Evolutionary conservation across 1,140 invertebrate genomes (phyloP).

Genomic region (Lasaia peninsularis): DNA sequence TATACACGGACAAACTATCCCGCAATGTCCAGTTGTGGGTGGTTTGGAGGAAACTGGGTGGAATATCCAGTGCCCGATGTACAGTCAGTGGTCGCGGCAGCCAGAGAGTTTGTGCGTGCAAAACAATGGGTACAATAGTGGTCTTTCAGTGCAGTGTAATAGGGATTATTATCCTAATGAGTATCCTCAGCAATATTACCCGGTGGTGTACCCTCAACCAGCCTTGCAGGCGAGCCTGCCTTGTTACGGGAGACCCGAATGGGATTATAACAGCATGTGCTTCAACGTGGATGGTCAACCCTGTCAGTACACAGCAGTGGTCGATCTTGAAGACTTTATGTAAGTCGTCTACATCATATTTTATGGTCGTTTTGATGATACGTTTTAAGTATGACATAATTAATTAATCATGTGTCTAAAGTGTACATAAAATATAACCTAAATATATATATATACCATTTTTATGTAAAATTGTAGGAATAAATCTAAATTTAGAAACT

Average conservation of each 20-base stretch:
- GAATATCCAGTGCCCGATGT: conserved; percentile 48
- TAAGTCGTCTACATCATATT: conserved; percentile 60
- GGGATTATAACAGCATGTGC: conserved; percentile 80
- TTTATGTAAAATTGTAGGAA: no score
- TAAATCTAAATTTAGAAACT: no score
- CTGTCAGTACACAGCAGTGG: conserved; percentile 80
- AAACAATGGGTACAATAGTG: conserved; percentile 29
- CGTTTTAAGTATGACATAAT: no score
- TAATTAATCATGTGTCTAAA: no score
- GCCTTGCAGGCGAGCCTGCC: conserved; percentile 46
- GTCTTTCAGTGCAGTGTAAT: conserved; percentile 45
- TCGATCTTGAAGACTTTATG: conserved; percentile 85
- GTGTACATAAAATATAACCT: no score
- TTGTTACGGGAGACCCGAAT: conserved; percentile 76
- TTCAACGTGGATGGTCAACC: conserved; percentile 79
- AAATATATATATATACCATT: no score
- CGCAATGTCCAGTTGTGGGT: conserved; percentile 38
- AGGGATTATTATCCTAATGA: conserved; percentile 38
- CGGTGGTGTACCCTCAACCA: conserved; percentile 34
- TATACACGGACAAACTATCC: conserved; percentile 43
- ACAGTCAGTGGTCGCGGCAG: conserved; percentile 41
- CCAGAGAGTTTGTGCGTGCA: conserved; percentile 35
- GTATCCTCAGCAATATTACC: conserved; percentile 35
- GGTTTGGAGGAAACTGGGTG: conserved; percentile 42
- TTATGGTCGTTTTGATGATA: background rate